Percentiles rank a stretch among this genome's conserved stretches.
These are phyloP conservation scores for Leucophora obtusa DNA, from an alignment of 2,888 invertebrate genomes.

Conservation along the genomic window DNA sequence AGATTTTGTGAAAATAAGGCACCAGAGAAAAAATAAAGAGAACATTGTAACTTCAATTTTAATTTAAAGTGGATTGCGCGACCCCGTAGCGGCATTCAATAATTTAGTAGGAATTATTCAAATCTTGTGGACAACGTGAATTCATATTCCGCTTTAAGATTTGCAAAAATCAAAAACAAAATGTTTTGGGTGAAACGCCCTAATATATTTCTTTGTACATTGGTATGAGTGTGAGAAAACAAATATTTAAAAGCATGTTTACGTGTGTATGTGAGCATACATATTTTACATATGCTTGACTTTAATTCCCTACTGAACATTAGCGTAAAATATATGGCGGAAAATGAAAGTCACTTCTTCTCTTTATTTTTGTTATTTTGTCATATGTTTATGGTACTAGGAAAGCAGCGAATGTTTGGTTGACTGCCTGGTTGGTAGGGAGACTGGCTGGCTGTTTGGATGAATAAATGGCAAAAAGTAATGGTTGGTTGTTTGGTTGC, in stretches of 20 bases:
- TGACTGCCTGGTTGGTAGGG: neutral
- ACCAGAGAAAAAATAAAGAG: too few species aligned
- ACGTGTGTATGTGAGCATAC: constrained; percentile 22
- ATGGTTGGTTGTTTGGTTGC: constrained; percentile 38
- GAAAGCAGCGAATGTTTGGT: constrained; percentile 20
- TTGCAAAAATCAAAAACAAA: too few species aligned
- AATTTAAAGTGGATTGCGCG: too few species aligned
- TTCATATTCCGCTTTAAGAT: too few species aligned
- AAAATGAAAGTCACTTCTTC: constrained; percentile 65
- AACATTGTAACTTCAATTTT: too few species aligned
- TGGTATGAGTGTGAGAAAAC: constrained; percentile 15
- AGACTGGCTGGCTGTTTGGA: constrained; percentile 32
- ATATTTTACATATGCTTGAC: constrained; percentile 63
- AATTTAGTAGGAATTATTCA: too few species aligned
- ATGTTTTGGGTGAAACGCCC: too few species aligned
- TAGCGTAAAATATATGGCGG: constrained; percentile 64
- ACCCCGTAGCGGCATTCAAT: too few species aligned
- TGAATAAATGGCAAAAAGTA: constrained; percentile 17
- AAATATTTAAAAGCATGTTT: neutral
- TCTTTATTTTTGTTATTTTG: constrained; percentile 10
- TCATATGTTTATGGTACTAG: constrained; percentile 3
- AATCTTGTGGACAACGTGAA: too few species aligned
- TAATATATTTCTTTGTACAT: too few species aligned
- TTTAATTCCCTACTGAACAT: constrained; percentile 64
- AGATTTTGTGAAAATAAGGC: too few species aligned